Evolutionary conservation across 2,113 vertebrate genomes (phyloP).

Genomic region (Oncorhynchus tshawytscha): DNA sequence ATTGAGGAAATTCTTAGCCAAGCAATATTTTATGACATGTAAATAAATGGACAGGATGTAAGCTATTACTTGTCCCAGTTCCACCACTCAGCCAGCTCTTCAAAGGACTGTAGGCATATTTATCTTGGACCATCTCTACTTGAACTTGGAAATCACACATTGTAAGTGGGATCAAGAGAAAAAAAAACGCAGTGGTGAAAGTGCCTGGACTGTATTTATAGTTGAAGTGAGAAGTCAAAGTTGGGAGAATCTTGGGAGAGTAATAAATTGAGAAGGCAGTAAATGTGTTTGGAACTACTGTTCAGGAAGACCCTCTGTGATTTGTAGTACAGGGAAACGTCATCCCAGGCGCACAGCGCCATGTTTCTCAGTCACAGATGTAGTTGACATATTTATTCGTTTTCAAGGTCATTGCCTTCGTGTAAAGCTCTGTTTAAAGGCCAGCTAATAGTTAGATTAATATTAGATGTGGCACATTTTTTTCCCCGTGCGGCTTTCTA

Average conservation of each 20-base stretch:
- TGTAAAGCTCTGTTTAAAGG: conserved; percentile 21
- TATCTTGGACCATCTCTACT: conserved; percentile 49
- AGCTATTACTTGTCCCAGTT: conserved; percentile 57
- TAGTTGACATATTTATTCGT: conserved; percentile 19
- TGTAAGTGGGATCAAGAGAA: conserved; percentile 14
- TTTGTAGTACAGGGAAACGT: conserved; percentile 12
- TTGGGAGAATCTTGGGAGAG: background rate
- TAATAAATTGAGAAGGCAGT: conserved; percentile 23
- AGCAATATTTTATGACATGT: conserved; percentile 68
- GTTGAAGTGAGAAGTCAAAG: background rate
- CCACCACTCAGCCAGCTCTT: conserved; percentile 60
- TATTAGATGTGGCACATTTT: conserved; percentile 14
- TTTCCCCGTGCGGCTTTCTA: conserved; percentile 41
- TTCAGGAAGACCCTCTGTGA: conserved; percentile 16
- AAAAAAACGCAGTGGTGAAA: background rate
- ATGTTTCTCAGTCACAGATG: conserved; percentile 8
- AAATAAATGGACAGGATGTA: conserved; percentile 74
- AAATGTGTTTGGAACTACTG: conserved; percentile 22
- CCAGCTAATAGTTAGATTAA: conserved; percentile 41
- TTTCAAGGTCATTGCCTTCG: conserved; percentile 32
- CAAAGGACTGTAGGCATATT: conserved; percentile 38
- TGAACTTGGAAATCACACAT: conserved; percentile 53
- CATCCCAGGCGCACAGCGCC: conserved; percentile 11
- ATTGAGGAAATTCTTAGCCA: conserved; percentile 32
- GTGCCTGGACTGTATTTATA: background rate